Percentiles rank a stretch among this genome's conserved stretches.
These are phyloP conservation scores for Danio kyathit DNA, from an alignment of 2,797 vertebrate genomes.

Conservation along the genomic window DNA sequence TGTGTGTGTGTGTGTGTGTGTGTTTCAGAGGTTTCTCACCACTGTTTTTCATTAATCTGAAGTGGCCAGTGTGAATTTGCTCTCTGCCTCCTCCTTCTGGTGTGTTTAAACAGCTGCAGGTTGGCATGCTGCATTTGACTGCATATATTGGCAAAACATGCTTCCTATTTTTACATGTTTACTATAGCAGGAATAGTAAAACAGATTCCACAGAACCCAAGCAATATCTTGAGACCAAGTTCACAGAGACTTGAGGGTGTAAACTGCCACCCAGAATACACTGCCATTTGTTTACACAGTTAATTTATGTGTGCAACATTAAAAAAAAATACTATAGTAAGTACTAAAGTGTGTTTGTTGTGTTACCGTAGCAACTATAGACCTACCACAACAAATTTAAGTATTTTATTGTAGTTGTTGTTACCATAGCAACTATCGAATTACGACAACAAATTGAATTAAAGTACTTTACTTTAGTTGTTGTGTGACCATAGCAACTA, in stretches of 20 bases:
- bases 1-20: slow-evolving; percentile 8
- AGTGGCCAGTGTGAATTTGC: slow-evolving; percentile 5
- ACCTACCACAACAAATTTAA: too few species aligned
- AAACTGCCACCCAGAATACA: background rate
- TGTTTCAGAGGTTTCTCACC: slow-evolving; percentile 4
- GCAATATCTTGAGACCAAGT: background rate
- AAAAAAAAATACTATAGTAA: background rate
- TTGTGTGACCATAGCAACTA: too few species aligned
- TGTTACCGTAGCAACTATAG: too few species aligned
- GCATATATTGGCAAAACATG: too few species aligned
- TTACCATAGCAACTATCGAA: too few species aligned
- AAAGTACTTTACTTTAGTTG: too few species aligned
- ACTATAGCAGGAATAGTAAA: background rate
- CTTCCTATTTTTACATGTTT: too few species aligned
- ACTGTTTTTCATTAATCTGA: slow-evolving; percentile 42
- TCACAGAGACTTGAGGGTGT: background rate
- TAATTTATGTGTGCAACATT: too few species aligned
- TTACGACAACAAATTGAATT: too few species aligned
- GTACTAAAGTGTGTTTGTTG: background rate
- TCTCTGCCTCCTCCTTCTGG: slow-evolving; percentile 48
- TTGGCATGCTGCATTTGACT: background rate
- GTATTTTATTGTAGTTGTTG: too few species aligned
- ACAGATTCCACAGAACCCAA: background rate
- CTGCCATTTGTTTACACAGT: background rate
- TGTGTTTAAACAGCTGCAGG: slow-evolving; percentile 28